phyloP scores from a whole-genome alignment of 2,888 invertebrate genomes.

The Griposia aprilina region DNA sequence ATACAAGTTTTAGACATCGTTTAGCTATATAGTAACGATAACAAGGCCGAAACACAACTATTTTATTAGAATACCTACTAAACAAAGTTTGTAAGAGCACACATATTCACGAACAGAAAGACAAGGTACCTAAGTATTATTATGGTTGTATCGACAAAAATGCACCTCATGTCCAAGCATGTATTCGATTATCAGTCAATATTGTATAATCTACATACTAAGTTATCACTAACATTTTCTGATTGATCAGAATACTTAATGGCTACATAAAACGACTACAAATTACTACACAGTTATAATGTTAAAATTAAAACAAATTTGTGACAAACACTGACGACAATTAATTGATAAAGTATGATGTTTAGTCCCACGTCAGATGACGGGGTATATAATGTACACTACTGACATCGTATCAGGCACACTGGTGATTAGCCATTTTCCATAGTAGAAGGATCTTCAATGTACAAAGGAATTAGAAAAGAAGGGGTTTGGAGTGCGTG shows the following conservation, averaged over 20 bases:
- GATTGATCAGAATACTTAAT: constrained; percentile 19
- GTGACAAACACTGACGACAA: constrained; percentile 40
- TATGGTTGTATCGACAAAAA: constrained; percentile 34
- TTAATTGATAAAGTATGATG: constrained; percentile 34
- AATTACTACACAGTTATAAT: constrained; percentile 37
- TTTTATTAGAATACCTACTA: constrained; percentile 21
- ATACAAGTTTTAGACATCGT: constrained; percentile 32
- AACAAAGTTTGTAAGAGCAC: constrained; percentile 3
- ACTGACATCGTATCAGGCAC: constrained; percentile 57
- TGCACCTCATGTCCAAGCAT: constrained; percentile 37
- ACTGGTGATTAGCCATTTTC: constrained; percentile 60
- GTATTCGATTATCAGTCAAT: constrained; percentile 55
- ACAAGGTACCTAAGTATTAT: constrained; percentile 18
- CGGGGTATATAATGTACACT: constrained; percentile 40
- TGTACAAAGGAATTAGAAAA: constrained; percentile 61
- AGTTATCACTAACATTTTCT: constrained; percentile 34
- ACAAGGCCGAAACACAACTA: constrained; percentile 18
- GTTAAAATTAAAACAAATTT: constrained; percentile 46
- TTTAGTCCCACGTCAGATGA: constrained; percentile 33
- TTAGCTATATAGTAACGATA: constrained; percentile 32
- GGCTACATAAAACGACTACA: constrained; percentile 40
- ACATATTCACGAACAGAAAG: constrained; percentile 20
- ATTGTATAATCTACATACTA: constrained; percentile 41
- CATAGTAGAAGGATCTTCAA: constrained; percentile 46
- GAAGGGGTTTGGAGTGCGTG: constrained; percentile 33